Conservation (phyloP, 2,113 vertebrate species). For the Elaphurus davidianus region DNA sequence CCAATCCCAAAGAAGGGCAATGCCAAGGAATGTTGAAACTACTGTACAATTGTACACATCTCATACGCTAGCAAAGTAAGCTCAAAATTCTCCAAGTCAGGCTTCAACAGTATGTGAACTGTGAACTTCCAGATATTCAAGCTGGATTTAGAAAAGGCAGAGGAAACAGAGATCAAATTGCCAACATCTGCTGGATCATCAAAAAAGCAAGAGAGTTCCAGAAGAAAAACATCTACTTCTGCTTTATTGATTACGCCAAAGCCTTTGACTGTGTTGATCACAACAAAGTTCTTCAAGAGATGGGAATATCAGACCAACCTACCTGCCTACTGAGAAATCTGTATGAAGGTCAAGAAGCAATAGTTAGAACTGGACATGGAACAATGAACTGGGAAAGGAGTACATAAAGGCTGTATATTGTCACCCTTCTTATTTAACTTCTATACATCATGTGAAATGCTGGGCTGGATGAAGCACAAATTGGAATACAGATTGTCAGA, state of each 20-base stretch:
- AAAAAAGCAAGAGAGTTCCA: background rate
- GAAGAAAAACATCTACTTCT: background rate
- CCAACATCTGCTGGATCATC: background rate
- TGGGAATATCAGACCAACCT: background rate
- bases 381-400: background rate
- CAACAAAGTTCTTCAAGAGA: background rate
- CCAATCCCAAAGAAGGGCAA: background rate
- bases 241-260: background rate
- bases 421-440: background rate
- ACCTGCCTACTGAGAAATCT: background rate
- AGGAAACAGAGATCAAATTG: background rate
- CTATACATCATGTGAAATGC: background rate
- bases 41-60: background rate
- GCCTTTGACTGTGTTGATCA: background rate
- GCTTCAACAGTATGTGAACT: background rate
- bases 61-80: background rate
- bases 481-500: background rate
- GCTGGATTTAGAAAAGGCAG: background rate
- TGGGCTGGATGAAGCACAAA: background rate
- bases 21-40: background rate
- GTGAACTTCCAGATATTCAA: background rate
- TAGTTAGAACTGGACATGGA: background rate
- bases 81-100: background rate
- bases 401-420: background rate
- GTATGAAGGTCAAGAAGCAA: background rate